These are phyloP conservation scores for Dermatemys mawii DNA, from an alignment of 2,113 vertebrate genomes.

Conservation along the genomic window DNA sequence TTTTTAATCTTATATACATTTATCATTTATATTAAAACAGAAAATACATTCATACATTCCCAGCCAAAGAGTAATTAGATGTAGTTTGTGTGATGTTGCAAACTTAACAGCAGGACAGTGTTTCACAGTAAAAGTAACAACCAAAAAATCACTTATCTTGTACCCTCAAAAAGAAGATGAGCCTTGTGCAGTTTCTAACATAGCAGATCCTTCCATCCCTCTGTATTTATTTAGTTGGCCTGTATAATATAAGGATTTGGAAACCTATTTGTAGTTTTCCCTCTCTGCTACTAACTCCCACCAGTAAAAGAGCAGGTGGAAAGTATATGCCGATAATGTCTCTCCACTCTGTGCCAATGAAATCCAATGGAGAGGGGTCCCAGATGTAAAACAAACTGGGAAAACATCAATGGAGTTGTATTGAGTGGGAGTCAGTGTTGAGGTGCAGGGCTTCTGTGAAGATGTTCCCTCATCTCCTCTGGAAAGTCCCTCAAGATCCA, in stretches of 20 bases:
- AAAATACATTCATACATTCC: background rate
- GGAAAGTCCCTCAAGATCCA: background rate
- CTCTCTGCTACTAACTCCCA: background rate
- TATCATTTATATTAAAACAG: background rate
- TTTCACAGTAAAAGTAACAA: background rate
- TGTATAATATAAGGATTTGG: background rate
- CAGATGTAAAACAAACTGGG: background rate
- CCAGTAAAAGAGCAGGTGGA: background rate
- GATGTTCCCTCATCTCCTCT: background rate
- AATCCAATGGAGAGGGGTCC: background rate
- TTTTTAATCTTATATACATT: background rate
- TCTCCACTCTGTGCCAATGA: background rate
- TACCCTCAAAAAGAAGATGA: background rate
- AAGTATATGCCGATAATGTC: background rate
- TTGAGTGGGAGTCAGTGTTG: background rate
- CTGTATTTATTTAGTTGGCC: background rate
- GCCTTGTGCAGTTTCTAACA: background rate
- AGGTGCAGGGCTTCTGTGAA: background rate
- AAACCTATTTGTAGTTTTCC: background rate
- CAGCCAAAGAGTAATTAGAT: background rate
- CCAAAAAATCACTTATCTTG: background rate
- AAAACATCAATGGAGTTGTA: background rate
- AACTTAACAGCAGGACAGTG: background rate
- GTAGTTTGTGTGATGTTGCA: background rate
- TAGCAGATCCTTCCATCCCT: background rate